Percentiles rank a stretch among this genome's conserved stretches.
phyloP scores from a whole-genome alignment of 2,888 invertebrate species.

The Diaperis boleti region DNA sequence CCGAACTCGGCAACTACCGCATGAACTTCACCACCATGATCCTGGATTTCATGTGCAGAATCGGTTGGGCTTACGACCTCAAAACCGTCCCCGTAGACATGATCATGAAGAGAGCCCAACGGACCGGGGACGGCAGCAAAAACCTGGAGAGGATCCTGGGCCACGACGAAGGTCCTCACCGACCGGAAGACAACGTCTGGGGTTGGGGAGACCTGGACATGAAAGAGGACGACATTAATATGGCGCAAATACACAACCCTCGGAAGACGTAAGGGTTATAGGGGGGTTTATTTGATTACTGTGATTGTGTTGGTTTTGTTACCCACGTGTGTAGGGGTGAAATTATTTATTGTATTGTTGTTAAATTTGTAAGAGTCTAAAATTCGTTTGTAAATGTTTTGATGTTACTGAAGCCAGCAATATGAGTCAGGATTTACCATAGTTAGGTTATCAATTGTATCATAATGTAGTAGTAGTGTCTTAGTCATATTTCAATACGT shows the following conservation, averaged over 20 bases:
- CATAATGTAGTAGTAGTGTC: too few relatives aligned
- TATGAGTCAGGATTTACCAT: too few relatives aligned
- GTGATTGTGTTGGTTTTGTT: background rate
- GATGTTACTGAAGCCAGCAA: too few relatives aligned
- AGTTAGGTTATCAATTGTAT: too few relatives aligned
- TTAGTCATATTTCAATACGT: too few relatives aligned
- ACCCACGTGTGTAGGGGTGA: background rate
- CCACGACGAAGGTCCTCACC: conserved; percentile 2
- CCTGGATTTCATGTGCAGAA: conserved; percentile 83
- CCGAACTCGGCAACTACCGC: conserved; percentile 81
- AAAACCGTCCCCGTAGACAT: conserved; percentile 82
- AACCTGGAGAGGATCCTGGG: background rate
- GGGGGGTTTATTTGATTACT: background rate
- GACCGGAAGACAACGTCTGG: conserved; percentile 73
- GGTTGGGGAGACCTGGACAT: conserved; percentile 88
- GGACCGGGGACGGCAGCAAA: conserved; percentile 52
- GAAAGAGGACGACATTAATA: conserved; percentile 72
- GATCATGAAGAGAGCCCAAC: conserved; percentile 75
- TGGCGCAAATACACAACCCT: conserved; percentile 60
- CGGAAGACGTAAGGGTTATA: conserved; percentile 79
- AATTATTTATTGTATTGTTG: background rate
- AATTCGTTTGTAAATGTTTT: too few relatives aligned
- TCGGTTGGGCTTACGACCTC: conserved; percentile 90
- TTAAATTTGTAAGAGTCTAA: too few relatives aligned
- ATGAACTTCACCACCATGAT: conserved; percentile 81